Evolutionary conservation across 1,140 invertebrate genomes (phyloP), one percentile per base, ranked within the genome.

Genomic region (Cotesia glomerata): DNA sequence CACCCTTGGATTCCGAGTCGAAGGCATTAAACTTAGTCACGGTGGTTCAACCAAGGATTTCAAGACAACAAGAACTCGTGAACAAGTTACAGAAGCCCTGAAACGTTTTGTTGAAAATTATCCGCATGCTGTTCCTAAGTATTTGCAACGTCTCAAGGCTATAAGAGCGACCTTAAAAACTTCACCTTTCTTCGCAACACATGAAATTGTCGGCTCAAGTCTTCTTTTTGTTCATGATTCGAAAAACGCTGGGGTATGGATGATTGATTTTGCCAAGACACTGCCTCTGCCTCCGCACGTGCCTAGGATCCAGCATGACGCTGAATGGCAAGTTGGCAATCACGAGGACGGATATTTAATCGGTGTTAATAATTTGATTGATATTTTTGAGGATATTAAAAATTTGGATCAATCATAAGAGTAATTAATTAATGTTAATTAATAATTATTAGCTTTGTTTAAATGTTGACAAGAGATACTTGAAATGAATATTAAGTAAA

Each of bases 241-340:
- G 14, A 90, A 91, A 69, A 93, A 92, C 78, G 95, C 96, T 4
- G 94, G 93, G 72, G 91, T 98, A 11, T 99, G 97, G 97, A 91
- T 99, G 88, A 99, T 99, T 69, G 98, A 99, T 87, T 99, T 99
- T 87, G 98, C 97, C 7, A 99, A 99, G 86, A 98, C 96, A 2
- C 90, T 95, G 61, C 91, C 91, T 13, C 87, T 99, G 59, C 95
- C 96, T 2, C 89, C 91, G 1, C 89, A 92, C 67, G 82, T 94
- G 58, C 80, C 76, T 2, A 87, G 84, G 56, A 94, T 98, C 69
- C 90, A 91, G 72, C 98, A 99, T 83, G 90, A 92, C 68, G 90
- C 90, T 7, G 90, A 91, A 52, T 99, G 97, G 98, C 91, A 93
- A 76, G 95, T 98, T 39, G 97, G 97, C n/a, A 99, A 98, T 85